Base-by-base conservation (phyloP, 2,888 invertebrate species). In the Steinernema carpocapsae region DNA sequence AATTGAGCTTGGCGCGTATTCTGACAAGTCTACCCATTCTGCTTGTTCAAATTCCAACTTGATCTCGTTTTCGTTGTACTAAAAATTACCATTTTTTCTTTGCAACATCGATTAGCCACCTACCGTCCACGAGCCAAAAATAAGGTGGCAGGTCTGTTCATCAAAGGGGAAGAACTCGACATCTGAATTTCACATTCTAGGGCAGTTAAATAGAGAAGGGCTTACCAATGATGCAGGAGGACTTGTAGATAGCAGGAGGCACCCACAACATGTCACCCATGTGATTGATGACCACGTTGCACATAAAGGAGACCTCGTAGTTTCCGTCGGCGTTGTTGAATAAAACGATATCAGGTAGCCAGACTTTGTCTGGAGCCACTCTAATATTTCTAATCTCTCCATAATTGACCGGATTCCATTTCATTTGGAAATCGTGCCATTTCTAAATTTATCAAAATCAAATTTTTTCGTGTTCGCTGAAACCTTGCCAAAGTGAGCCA, bases 141-240 rank as follows among this genome's bases (percentile, higher is more conserved):
- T 82, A 37, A 87, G 75, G 6, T 76, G 74, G 75, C 87, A 88
- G 0, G 78, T 81, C 76, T 87, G 85, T 48, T 87, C 85, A 71
- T 87, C 82, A 89, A 99, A 99, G 7, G 99, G 99, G 88, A 99
- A 99, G 89, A 96, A 99, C 80, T 95, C 95, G 78, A 99, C 99
- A 89, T 99, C 97, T 87, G n/a, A n/a, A n/a, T n/a, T n/a, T n/a
- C n/a, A n/a, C n/a, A n/a, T n/a, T n/a, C n/a, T n/a, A n/a, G n/a
- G n/a, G n/a, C n/a, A n/a, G n/a, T n/a, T n/a, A n/a, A n/a, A n/a
- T n/a, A n/a, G n/a, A n/a, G n/a, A n/a, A n/a, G n/a, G n/a, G n/a
- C n/a, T n/a, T n/a, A n/a, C n/a, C n/a, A n/a, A 99, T 99, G 43
- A 96, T 95, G 90, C 99, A 99, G 75, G 97, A 97, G 89, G 95